Conservation (phyloP, 1,140 invertebrate species). For the Drosophila repleta region DNA sequence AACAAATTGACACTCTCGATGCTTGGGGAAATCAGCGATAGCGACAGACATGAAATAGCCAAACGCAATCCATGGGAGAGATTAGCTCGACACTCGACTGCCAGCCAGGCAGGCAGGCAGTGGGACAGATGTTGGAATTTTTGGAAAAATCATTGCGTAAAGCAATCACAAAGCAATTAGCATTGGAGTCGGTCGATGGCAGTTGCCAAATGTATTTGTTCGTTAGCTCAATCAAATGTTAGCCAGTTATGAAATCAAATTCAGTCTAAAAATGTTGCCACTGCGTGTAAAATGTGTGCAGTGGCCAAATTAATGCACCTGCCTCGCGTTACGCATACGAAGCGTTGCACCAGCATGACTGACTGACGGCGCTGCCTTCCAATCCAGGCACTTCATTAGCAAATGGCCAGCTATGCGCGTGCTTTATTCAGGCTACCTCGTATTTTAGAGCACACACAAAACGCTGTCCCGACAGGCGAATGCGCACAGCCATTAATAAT, state of each 20-base stretch:
- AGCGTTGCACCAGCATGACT: neutral
- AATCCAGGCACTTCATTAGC: slow-evolving; percentile 37
- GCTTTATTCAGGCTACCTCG: slow-evolving; percentile 1
- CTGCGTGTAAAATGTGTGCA: neutral
- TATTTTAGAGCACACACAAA: neutral
- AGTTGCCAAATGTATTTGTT: slow-evolving; percentile 24
- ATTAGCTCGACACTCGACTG: neutral
- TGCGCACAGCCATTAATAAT: slow-evolving; percentile 39
- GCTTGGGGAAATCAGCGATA: slow-evolving; percentile 72
- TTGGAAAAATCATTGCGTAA: slow-evolving; percentile 15
- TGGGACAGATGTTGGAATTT: neutral
- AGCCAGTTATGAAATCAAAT: slow-evolving; percentile 1
- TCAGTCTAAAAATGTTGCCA: neutral
- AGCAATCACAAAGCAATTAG: slow-evolving; percentile 44
- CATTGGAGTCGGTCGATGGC: neutral
- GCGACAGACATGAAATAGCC: slow-evolving; percentile 54
- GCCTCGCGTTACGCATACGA: slow-evolving; percentile 30
- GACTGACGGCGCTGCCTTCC: neutral
- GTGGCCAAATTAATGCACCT: slow-evolving; percentile 14
- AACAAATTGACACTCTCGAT: slow-evolving; percentile 73
- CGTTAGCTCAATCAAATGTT: slow-evolving; percentile 22
- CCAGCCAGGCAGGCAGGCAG: neutral
- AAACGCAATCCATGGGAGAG: slow-evolving; percentile 5
- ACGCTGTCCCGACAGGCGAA: neutral
- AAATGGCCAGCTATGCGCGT: slow-evolving; percentile 2